phyloP scores from a whole-genome alignment of 2,113 vertebrate genomes.

The Misgurnus mizolepis region DNA sequence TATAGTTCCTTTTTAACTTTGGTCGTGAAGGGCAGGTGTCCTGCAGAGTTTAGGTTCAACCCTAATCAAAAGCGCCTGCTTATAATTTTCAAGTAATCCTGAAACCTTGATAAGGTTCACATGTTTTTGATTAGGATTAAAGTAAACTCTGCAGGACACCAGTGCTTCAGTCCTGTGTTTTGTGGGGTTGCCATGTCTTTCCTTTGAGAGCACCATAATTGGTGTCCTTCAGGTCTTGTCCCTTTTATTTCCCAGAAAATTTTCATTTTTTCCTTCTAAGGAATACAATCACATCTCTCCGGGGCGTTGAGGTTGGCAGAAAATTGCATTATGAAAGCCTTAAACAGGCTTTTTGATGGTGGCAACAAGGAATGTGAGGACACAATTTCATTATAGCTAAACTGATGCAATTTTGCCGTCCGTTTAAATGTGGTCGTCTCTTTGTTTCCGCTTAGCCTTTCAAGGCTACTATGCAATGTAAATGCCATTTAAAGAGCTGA shows the following conservation, averaged over 20 bases:
- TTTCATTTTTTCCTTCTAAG: conserved; percentile 22
- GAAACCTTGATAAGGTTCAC: background rate
- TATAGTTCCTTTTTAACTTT: too few species aligned
- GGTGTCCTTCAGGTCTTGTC: conserved; percentile 25
- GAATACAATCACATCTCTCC: conserved; percentile 40
- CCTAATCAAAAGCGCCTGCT: too few species aligned
- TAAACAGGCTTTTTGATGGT: conserved; percentile 44
- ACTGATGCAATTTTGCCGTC: conserved; percentile 35
- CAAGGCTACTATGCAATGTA: conserved; percentile 35
- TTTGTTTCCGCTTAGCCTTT: conserved; percentile 4
- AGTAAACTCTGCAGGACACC: too few species aligned
- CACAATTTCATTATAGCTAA: conserved; percentile 45
- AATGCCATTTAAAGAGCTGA: conserved; percentile 44
- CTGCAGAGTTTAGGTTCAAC: too few species aligned
- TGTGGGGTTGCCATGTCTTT: conserved; percentile 19
- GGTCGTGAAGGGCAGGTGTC: too few species aligned
- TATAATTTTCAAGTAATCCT: background rate
- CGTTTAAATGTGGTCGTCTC: conserved; percentile 14
- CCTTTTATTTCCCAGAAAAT: conserved; percentile 29
- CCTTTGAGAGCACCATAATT: conserved; percentile 36
- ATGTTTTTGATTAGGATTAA: too few species aligned
- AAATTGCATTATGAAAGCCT: conserved; percentile 35
- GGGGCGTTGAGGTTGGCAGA: conserved; percentile 38
- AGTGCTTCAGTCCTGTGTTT: conserved; percentile 22
- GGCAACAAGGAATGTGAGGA: conserved; percentile 21